Conservation (phyloP, 2,113 vertebrate species). For the Tachysurus vachellii region DNA sequence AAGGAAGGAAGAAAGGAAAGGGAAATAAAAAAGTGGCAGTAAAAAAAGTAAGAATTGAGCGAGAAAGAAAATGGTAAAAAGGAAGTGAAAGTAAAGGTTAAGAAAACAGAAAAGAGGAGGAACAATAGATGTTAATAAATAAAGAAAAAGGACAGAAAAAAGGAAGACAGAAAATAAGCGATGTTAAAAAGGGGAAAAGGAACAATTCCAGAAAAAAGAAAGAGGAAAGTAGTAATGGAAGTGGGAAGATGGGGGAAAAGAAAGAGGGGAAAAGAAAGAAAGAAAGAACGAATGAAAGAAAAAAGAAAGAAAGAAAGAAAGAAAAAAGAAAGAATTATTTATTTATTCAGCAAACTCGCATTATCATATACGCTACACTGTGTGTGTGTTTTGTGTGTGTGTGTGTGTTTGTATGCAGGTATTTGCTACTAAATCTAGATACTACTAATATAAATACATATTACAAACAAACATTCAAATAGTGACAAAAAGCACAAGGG, state of each 20-base stretch:
- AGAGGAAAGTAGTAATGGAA: neutral
- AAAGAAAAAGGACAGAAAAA: neutral
- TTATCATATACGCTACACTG: neutral
- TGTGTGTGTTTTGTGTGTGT: neutral
- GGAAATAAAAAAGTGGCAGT: neutral
- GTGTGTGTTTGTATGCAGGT: neutral
- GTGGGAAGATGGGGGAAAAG: too few species aligned
- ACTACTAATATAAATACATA: neutral
- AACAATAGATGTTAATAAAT: too few species aligned
- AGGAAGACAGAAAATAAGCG: accelerated
- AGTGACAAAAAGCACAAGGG: neutral
- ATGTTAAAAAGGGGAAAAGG: neutral
- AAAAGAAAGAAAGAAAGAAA: neutral
- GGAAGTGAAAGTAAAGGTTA: neutral
- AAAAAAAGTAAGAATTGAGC: too few species aligned
- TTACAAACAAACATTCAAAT: neutral
- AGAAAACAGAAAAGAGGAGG: neutral
- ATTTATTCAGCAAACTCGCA: neutral
- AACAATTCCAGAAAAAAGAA: neutral
- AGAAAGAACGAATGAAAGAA: neutral
- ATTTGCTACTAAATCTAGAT: neutral
- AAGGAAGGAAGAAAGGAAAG: neutral
- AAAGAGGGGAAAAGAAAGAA: neutral
- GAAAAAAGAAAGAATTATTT: neutral
- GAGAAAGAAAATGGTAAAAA: neutral